Base-by-base conservation (phyloP, 1,140 invertebrate genomes). In the Rhagoletis zephyria region DNA sequence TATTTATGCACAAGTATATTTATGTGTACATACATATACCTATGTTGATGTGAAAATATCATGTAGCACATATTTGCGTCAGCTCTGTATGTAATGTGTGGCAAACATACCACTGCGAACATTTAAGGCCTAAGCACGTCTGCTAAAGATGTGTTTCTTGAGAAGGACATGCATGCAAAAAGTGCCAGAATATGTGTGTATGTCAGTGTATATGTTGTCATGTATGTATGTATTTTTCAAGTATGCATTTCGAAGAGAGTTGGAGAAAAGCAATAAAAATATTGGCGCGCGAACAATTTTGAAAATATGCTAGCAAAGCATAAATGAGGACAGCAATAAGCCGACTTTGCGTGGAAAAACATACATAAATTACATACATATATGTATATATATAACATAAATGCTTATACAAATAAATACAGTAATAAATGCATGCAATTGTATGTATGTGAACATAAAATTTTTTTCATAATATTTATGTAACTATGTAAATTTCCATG, bases 111-210 rank as follows among this genome's bases (percentile, higher is more conserved):
- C 6, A 81, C 74, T 16, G 30, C 10, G 42, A 5, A 81, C 5
- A 81, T 81, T 81, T 19, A 7, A 81, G 74, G 74, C 74, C 48
- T 59, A 81, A 81, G 74, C 74, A 81, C 74, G 74, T 81, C 74
- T 51, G 74, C 10, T 6, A 81, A 81, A 59, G 56, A 59, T 81
- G 74, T 81, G 45, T 16, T 51, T 48, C 74, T 81, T 56, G 74
- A 59, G 74, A 51, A 81, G 74, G 74, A 81, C 74, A 56, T 81
- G 74, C 48, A 81, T n/a, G 48, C 48, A 5, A 81, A 59, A 56
- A 30, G 2, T 81, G 14, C 12, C 14, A 19, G 45, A 9, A n/a
- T 51, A 56, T 81, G 74, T 81, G 16, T 81, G 30, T 12, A 30
- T 77, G 16, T 56, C 10, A 56, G 51, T 81, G 48, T 77, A n/a